Percentiles rank a stretch among this genome's conserved stretches.
Conservation (phyloP, 1,140 invertebrate species). For the Drosophila leontia region DNA sequence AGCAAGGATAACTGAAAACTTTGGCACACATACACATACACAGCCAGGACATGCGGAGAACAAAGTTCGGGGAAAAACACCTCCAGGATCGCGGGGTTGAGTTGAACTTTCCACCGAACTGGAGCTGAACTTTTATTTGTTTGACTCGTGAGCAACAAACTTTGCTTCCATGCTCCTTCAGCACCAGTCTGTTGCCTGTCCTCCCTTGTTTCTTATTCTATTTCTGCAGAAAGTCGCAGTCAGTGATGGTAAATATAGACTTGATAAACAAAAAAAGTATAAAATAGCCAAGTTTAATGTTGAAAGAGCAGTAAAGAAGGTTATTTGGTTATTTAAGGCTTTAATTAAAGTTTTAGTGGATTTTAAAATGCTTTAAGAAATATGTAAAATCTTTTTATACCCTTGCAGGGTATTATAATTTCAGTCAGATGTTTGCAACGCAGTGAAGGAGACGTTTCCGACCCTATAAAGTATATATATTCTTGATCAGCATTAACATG, state of each 20-base stretch:
- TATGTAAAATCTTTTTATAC: not conserved
- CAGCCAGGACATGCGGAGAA: slow-evolving; percentile 20
- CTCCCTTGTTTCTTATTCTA: slow-evolving; percentile 50
- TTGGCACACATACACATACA: not conserved
- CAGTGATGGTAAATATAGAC: slow-evolving; percentile 15
- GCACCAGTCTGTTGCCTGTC: slow-evolving; percentile 7
- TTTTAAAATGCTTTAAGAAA: not conserved
- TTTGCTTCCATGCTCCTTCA: slow-evolving; percentile 38
- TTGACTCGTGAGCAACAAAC: slow-evolving; percentile 70
- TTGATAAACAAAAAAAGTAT: not conserved
- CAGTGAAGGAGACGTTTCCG: too few species aligned
- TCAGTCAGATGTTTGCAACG: too few species aligned
- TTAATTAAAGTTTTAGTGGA: not conserved
- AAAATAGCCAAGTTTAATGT: slow-evolving; percentile 2
- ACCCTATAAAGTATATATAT: too few species aligned
- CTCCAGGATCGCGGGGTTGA: slow-evolving; percentile 53
- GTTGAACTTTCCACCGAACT: slow-evolving; percentile 67
- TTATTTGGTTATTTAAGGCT: not conserved
- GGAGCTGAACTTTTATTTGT: slow-evolving; percentile 77
- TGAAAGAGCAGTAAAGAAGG: not conserved
- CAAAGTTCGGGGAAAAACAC: slow-evolving; percentile 66
- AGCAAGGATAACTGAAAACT: slow-evolving; percentile 58
- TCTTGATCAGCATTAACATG: too few species aligned
- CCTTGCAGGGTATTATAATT: too few species aligned
- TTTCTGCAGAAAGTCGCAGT: slow-evolving; percentile 50